These are phyloP conservation scores for Agrochola macilenta DNA, from an alignment of 2,888 invertebrate species.

Conservation along the genomic window DNA sequence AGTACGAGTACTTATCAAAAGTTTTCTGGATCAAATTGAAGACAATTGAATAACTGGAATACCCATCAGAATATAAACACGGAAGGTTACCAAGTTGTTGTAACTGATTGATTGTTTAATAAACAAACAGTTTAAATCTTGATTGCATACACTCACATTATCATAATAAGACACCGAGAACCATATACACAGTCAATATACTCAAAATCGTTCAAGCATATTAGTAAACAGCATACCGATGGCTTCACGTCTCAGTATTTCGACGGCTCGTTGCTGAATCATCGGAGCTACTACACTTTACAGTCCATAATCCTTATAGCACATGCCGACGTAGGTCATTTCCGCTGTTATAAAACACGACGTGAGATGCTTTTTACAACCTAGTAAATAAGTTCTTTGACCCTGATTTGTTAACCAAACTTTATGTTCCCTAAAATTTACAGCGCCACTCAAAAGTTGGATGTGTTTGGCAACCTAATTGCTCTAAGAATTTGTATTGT, in stretches of 20 bases:
- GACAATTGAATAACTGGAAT: not conserved
- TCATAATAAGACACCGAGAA: conserved; percentile 4
- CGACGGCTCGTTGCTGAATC: conserved; percentile 68
- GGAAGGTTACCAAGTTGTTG: not conserved
- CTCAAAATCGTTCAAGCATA: conserved; percentile 45
- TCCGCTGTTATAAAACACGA: conserved; percentile 72
- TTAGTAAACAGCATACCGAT: conserved; percentile 72
- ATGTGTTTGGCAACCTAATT: not conserved
- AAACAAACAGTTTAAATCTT: not conserved
- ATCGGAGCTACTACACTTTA: conserved; percentile 67
- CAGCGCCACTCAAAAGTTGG: not conserved
- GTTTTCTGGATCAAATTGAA: not conserved
- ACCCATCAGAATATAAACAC: not conserved
- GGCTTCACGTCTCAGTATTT: conserved; percentile 76
- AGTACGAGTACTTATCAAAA: no score
- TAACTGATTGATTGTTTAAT: not conserved
- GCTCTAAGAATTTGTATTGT: not conserved
- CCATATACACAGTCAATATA: conserved; percentile 3
- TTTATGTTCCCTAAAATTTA: conserved; percentile 42
- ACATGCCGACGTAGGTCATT: conserved; percentile 60
- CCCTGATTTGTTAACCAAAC: conserved; percentile 62
- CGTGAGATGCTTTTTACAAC: conserved; percentile 67
- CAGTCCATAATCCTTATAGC: conserved; percentile 69
- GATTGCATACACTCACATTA: conserved; percentile 2
- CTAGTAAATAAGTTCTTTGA: conserved; percentile 71